Conservation (phyloP, 1,140 invertebrate genomes). For the Pemphigus obesinymphae region DNA sequence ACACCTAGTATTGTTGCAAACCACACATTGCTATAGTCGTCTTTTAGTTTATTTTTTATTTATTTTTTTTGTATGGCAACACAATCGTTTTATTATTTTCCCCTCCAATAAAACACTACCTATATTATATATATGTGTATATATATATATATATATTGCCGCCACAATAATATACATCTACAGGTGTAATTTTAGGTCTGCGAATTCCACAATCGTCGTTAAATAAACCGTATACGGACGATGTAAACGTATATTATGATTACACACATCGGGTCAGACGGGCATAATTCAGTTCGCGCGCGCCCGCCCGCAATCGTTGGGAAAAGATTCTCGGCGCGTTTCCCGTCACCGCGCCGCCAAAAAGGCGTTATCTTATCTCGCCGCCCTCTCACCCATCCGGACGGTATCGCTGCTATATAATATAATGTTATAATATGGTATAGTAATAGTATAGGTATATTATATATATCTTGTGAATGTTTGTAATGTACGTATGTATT, state of each 20-base stretch:
- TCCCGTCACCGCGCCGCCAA: background rate
- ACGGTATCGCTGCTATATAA: background rate
- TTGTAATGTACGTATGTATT: background rate
- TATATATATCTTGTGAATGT: background rate
- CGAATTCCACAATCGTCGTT: slow-evolving; percentile 13
- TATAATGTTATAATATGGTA: background rate
- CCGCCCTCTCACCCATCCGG: background rate
- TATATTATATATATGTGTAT: too few species aligned
- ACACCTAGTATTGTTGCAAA: background rate
- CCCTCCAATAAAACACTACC: background rate
- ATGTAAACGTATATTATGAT: background rate
- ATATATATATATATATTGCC: too few species aligned
- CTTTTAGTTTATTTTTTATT: too few species aligned
- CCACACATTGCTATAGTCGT: background rate
- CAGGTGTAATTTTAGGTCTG: background rate
- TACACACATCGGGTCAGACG: background rate
- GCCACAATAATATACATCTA: background rate
- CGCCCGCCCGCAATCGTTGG: background rate
- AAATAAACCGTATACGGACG: background rate
- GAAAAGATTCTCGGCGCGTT: background rate
- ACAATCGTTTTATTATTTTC: background rate
- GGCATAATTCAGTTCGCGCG: background rate
- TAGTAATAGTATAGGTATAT: background rate
- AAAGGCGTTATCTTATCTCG: background rate
- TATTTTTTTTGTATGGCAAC: background rate